Evolutionary conservation across 2,797 vertebrate genomes (phyloP), one percentile per base, ranked within the genome.

Genomic region (Chelonia mydas): DNA sequence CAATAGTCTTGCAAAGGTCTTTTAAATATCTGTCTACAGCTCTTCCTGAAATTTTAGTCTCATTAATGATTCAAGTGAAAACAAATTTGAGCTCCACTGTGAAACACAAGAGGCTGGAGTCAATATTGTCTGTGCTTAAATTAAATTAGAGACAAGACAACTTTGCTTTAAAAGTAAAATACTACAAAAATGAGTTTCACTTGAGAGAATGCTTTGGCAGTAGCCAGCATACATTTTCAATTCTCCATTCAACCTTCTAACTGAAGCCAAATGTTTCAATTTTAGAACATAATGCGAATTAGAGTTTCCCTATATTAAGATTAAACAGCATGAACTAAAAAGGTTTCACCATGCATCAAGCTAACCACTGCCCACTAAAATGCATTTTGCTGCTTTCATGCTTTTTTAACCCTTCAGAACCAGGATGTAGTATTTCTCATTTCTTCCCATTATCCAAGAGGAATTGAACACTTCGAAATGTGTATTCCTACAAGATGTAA

Each of bases 381-480:
- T 76, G 97, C 98, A 98, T 96, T 98, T 96, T 98, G 95, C 97
- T 98, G 97, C 96, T 98, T 97, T 98, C 98, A 98, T 98, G 98
- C 98, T 97, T 96, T 96, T 97, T 98, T 98, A 98, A 98, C 98
- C 98, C 98, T 98, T 98, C 98, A 98, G 98, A 98, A 97, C 98
- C 98, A 97, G 11, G 76, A 96, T 83, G 80, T 77, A 93, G 88
- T 80, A 89, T 96, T 95, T 95, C 79, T 82, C 19, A n/a, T 90
- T 95, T 83, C 91, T 95, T 92, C 91, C 81, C 65, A 7, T 92
- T 90, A 87, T 41, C 65, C 68, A 94, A 72, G 65, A 95, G 82
- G 59, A 90, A 97, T 41, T 55, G 31, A 61, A 90, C 86, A 81
- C 84, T 97, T 95, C 80, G 47, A 84, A 9, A 80, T 45, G 88